Evolutionary conservation across 2,113 vertebrate species (phyloP).

Genomic region (Chaetops frenatus): DNA sequence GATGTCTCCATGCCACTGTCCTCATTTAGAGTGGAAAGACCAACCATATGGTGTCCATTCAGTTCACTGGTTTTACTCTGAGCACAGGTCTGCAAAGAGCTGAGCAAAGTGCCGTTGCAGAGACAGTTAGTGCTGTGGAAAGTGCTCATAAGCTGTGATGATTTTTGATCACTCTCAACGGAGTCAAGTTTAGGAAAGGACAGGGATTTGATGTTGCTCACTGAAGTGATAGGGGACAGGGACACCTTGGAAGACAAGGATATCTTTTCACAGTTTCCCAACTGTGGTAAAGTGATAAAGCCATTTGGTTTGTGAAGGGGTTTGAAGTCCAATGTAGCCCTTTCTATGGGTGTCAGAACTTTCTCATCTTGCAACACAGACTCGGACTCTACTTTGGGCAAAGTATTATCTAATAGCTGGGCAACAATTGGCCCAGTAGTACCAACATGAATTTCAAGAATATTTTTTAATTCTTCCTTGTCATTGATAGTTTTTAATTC

Average conservation of each 20-base stretch:
- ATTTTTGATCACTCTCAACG: slow-evolving; percentile 75
- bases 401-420: slow-evolving; percentile 68
- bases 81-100: slow-evolving; percentile 64
- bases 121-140: slow-evolving; percentile 74
- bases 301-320: slow-evolving; percentile 89
- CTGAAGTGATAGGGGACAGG: slow-evolving; percentile 69
- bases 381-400: slow-evolving; percentile 48
- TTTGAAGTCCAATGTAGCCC: slow-evolving; percentile 70
- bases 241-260: slow-evolving; percentile 77
- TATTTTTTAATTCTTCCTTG: slow-evolving; percentile 88
- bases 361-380: slow-evolving; percentile 68
- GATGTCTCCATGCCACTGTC: slow-evolving; percentile 64
- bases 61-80: slow-evolving; percentile 69
- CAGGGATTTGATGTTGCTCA: slow-evolving; percentile 93
- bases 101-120: slow-evolving; percentile 70
- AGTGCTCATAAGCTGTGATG: slow-evolving; percentile 62
- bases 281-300: slow-evolving; percentile 83
- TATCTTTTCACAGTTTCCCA: slow-evolving; percentile 79
- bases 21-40: slow-evolving; percentile 63
- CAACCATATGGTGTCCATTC: slow-evolving; percentile 67
- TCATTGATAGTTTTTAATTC: slow-evolving; percentile 94
- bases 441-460: slow-evolving; percentile 81
- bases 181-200: slow-evolving; percentile 93
- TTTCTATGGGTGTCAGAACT: slow-evolving; percentile 68
- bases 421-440: slow-evolving; percentile 63